Percentiles rank a stretch among this genome's conserved stretches.
Conservation (phyloP, 2,888 invertebrate genomes). For the Campaea margaritaria region DNA sequence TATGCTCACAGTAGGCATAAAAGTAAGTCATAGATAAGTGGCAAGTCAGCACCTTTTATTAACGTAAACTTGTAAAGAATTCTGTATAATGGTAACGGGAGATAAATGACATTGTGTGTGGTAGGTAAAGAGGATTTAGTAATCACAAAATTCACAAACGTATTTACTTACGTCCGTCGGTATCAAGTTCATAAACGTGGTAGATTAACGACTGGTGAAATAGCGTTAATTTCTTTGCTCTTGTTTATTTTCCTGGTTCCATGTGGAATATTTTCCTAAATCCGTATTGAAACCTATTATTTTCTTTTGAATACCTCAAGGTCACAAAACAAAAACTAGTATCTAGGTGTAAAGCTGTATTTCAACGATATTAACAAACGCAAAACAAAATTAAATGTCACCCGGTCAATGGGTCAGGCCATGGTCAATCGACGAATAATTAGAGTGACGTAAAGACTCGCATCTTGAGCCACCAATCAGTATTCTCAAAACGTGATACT, state of each 20-base stretch:
- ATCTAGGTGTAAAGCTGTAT: slow-evolving; percentile 4
- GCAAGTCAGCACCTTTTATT: not conserved
- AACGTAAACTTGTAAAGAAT: not conserved
- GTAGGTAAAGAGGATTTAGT: not conserved
- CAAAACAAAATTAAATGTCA: slow-evolving; percentile 13
- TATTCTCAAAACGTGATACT: slow-evolving; percentile 20
- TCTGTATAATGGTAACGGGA: not conserved
- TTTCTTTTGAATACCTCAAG: slow-evolving; percentile 14
- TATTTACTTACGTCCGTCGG: too few relatives aligned
- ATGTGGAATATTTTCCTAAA: slow-evolving; percentile 2
- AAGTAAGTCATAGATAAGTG: not conserved
- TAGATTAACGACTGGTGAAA: too few relatives aligned
- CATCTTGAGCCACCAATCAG: slow-evolving; percentile 13
- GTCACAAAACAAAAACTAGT: not conserved
- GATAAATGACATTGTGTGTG: not conserved
- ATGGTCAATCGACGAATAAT: slow-evolving; percentile 8
- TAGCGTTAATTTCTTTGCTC: too few relatives aligned
- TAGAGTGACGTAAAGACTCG: not conserved
- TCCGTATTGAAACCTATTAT: slow-evolving; percentile 1
- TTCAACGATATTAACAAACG: not conserved
- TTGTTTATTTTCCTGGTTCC: slow-evolving; percentile 8
- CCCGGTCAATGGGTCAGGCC: slow-evolving; percentile 6
- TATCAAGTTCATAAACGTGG: too few relatives aligned
- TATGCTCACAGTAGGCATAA: too few relatives aligned
- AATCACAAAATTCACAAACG: too few relatives aligned